Base-by-base conservation (phyloP, 1,140 invertebrate genomes). In the Maconellicoccus hirsutus region DNA sequence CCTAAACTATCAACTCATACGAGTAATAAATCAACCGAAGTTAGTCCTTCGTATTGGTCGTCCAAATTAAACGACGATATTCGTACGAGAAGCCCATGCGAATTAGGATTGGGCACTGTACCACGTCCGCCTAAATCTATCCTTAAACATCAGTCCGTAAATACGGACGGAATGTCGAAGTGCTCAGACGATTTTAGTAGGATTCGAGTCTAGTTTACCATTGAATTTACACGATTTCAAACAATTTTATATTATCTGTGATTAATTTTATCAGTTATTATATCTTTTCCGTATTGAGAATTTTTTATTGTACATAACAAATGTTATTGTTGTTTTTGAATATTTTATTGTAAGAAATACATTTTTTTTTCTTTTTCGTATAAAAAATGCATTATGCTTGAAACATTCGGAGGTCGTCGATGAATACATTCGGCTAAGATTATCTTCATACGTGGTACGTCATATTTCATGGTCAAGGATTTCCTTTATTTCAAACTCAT, bases 261-360 rank as follows among this genome's bases (percentile, higher is more conserved):
- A 66, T 66, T 66, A 23, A 66, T 66, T 66, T 66, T 66, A 66
- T 66, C 61, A 66, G 61, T 66, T 66, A 66, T 25, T 66, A 66
- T 66, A 66, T 52, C 42, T 52, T 52, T 52, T 52, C n/a, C n/a
- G 6, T 52, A 33, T 33, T 19, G 4, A 59, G 6, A 4, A 19
- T 16, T 23, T 25, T 25, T 66, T 66, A 23, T 66, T 66, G 61
- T 66, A 66, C 61, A 66, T 66, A 66, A 66, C 22, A 16, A 66
- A 23, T 16, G 61, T 66, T 66, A 66, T 66, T 66, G 61, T 66
- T 66, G 61, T 66, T 66, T 66, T 66, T 66, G 10, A 6, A 23
- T 23, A 66, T 66, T 66, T 66, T 23, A 26, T 23, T 23, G n/a
- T 23, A 66, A 66, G 22, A 25, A 66, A 59, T 19, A n/a, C 16